Percentiles rank a stretch among this genome's conserved stretches.
Evolutionary conservation across 2,888 invertebrate species (phyloP).

Genomic region (Drosophila kambysellisi): DNA sequence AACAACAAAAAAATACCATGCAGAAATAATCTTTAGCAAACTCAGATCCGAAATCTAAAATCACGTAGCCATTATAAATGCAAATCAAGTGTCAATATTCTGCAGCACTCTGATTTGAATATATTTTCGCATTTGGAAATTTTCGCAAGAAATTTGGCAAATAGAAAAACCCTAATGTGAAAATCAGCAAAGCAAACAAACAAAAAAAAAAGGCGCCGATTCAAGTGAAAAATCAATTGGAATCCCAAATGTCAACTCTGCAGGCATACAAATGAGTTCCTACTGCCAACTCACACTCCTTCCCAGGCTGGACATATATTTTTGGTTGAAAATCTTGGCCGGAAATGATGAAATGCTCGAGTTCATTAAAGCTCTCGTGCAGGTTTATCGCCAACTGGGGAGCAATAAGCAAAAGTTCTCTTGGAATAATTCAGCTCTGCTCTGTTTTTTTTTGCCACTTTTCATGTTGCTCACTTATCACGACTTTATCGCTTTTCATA

Average conservation of each 20-base stretch:
- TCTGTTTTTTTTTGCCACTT: conserved; percentile 23
- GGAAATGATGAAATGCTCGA: conserved; percentile 68
- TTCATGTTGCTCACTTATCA: conserved; percentile 56
- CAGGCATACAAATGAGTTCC: conserved; percentile 66
- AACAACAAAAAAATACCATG: conserved; percentile 8
- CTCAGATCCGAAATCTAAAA: conserved; percentile 20
- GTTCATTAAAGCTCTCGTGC: conserved; percentile 64
- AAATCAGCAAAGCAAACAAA: conserved; percentile 71
- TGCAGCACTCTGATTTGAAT: conserved; percentile 56
- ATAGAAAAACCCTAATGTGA: conserved; percentile 41
- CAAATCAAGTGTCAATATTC: conserved; percentile 77
- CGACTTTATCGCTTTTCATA: conserved; percentile 72
- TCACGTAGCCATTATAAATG: conserved; percentile 81
- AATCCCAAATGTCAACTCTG: conserved; percentile 81
- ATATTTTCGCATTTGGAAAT: conserved; percentile 54
- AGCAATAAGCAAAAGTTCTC: conserved; percentile 64
- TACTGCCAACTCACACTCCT: background rate
- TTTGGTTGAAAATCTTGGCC: conserved; percentile 25
- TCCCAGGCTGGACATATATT: conserved; percentile 1
- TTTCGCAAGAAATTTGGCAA: conserved; percentile 29
- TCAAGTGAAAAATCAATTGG: conserved; percentile 72
- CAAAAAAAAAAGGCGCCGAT: conserved; percentile 8
- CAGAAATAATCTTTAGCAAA: conserved; percentile 19
- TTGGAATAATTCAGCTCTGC: background rate
- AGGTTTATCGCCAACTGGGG: conserved; percentile 71